Conservation (phyloP, 2,888 invertebrate genomes). For the Lasius platythorax region DNA sequence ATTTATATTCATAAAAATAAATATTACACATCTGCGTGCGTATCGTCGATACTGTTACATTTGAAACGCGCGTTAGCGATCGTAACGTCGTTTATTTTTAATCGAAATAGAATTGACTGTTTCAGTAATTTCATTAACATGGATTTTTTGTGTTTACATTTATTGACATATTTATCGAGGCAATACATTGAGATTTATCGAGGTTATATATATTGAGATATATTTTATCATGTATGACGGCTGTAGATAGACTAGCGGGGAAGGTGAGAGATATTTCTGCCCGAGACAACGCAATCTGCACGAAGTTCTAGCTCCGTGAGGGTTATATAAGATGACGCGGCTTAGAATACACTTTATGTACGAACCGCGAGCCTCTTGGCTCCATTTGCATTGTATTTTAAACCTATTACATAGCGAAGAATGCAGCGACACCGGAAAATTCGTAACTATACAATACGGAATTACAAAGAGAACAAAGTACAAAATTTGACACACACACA, state of each 20-base stretch:
- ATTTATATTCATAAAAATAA: neutral
- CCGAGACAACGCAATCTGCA: conserved; percentile 43
- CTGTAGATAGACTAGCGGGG: neutral
- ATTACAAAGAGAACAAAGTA: neutral
- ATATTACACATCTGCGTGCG: neutral
- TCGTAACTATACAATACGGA: neutral
- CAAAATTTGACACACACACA: conserved; percentile 3
- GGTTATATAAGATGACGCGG: conserved; percentile 51
- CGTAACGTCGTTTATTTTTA: neutral
- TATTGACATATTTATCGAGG: conserved; percentile 1
- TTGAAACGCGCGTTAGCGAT: neutral
- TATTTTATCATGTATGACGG: conserved; percentile 4
- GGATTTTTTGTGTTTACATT: neutral
- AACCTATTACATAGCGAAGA: conserved; percentile 48
- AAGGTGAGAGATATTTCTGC: conserved; percentile 48
- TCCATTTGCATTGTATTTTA: conserved; percentile 53
- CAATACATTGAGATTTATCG: neutral
- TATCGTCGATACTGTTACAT: neutral
- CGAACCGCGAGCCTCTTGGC: conserved; percentile 49
- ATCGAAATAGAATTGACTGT: neutral
- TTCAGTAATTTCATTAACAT: neutral
- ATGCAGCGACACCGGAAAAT: conserved; percentile 35
- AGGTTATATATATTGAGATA: neutral
- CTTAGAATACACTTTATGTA: conserved; percentile 52
- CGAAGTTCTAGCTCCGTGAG: conserved; percentile 41